Evolutionary conservation across 2,888 invertebrate genomes (phyloP), one percentile per base, ranked within the genome.

Genomic region (Carterocephalus palaemon): DNA sequence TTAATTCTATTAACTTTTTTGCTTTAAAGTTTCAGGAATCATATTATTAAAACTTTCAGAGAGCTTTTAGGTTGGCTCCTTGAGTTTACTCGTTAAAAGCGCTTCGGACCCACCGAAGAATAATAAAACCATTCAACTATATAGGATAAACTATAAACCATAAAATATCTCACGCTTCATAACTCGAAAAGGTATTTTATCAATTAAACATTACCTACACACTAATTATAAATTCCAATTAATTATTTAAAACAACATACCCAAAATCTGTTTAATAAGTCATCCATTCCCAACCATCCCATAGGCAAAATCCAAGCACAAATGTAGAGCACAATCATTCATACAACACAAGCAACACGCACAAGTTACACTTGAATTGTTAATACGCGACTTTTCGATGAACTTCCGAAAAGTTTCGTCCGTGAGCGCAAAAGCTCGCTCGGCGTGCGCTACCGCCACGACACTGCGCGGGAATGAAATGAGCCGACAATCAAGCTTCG

Each of bases 381-480:
- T 13, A 12, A 20, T 29, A 45, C 43, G 24, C 1, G 37, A 31
- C 36, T 36, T 20, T 19, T 9, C n/a, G 29, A 8, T 5, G 5
- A 45, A 45, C 36, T 45, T 37, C 37, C 36, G 20, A 9, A 36
- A 45, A 45, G 43, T 45, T 45, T 31, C 43, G 37, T 17, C 22
- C 37, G 13, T 19, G 23, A 26, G 36, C 34, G 28, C 28, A 2
- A 13, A 23, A 31, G 40, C 31, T 31, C 40, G 29, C 31, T 23
- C 16, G 8, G 8, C 40, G 43, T 43, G 36, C 33, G 8, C 29
- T 29, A 17, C 5, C 36, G 6, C 2, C 12, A 6, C 12, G 1
- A n/a, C 23, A 29, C 36, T 23, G 22, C 22, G 36, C 36, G 36
- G 29, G 43, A 37, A 43, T 43, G 43, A 36, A 37, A 43, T 43